phyloP scores from a whole-genome alignment of 2,797 vertebrate genomes.

The Emydoidea blandingii region DNA sequence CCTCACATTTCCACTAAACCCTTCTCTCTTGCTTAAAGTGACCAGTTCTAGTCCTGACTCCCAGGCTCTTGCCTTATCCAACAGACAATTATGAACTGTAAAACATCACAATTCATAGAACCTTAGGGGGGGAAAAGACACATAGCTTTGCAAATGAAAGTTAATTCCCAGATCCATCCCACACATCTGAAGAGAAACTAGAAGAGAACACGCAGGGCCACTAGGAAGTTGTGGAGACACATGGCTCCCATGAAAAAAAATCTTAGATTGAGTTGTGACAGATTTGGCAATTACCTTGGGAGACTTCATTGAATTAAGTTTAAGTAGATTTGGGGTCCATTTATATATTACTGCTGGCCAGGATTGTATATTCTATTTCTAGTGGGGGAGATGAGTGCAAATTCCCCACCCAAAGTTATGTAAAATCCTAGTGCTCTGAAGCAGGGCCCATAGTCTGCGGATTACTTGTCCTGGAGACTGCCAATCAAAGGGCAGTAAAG shows the following conservation, averaged over 20 bases:
- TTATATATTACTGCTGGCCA: too few relatives aligned
- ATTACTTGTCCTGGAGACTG: too few relatives aligned
- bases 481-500: too few relatives aligned
- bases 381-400: too few relatives aligned
- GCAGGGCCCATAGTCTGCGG: too few relatives aligned
- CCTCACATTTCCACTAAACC: neutral
- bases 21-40: neutral
- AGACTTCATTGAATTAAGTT: too few relatives aligned
- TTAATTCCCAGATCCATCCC: accelerated
- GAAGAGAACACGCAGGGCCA: neutral
- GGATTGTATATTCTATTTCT: too few relatives aligned
- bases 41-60: neutral
- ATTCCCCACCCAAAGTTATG: too few relatives aligned
- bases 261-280: neutral
- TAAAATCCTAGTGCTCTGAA: too few relatives aligned
- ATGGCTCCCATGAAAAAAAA: neutral
- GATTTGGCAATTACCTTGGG: too few relatives aligned
- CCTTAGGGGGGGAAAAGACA: neutral
- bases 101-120: too few relatives aligned
- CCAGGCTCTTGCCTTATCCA: neutral
- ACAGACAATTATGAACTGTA: neutral
- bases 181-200: neutral
- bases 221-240: neutral
- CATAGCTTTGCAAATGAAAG: neutral
- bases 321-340: too few relatives aligned